phyloP scores from a whole-genome alignment of 2,888 invertebrate species.

The Xanthia togata region DNA sequence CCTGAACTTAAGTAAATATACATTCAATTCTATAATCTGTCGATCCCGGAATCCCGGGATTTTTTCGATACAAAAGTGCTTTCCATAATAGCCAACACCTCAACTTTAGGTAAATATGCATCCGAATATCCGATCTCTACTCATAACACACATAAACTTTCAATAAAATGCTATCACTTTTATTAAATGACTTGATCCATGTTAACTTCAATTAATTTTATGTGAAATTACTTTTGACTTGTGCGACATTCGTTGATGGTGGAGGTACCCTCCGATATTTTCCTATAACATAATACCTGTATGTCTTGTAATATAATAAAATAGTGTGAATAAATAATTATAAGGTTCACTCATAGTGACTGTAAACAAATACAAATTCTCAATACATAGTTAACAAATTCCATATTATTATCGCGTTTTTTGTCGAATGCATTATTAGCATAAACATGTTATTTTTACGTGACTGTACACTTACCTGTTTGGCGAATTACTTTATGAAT shows the following conservation, averaged over 20 bases:
- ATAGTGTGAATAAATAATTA: too few relatives aligned
- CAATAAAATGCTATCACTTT: neutral
- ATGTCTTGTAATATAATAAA: too few relatives aligned
- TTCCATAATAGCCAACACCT: too few relatives aligned
- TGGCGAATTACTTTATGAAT: conserved; percentile 13
- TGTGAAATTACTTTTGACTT: neutral
- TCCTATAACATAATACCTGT: neutral
- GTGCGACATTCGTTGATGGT: neutral
- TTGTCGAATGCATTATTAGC: conserved; percentile 7
- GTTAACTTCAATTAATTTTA: neutral
- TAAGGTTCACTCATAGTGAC: neutral
- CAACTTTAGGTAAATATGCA: too few relatives aligned
- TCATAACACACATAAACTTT: neutral
- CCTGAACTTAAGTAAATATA: too few relatives aligned
- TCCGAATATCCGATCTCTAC: too few relatives aligned
- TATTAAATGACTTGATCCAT: neutral
- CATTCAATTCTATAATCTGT: too few relatives aligned
- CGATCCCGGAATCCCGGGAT: too few relatives aligned
- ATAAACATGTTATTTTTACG: neutral
- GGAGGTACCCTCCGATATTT: neutral
- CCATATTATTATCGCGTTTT: neutral
- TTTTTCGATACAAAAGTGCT: too few relatives aligned
- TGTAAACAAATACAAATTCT: too few relatives aligned
- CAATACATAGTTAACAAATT: neutral
- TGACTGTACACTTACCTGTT: conserved; percentile 22